These are phyloP conservation scores for Timema podura DNA, from an alignment of 2,888 invertebrate species.

Conservation along the genomic window DNA sequence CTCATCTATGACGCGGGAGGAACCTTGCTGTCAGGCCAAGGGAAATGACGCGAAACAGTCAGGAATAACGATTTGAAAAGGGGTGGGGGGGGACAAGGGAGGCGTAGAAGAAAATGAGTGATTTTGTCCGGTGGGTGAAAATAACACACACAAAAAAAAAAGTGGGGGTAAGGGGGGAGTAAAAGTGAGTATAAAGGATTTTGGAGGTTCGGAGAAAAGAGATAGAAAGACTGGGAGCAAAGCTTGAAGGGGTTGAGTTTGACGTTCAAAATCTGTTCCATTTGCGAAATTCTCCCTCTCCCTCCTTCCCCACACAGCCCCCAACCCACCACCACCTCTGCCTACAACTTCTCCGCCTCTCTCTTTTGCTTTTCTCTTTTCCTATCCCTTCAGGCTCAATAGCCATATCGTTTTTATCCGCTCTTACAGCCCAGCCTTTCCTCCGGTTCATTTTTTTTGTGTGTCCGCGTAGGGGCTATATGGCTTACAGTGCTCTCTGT, in stretches of 20 bases:
- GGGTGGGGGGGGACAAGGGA: slow-evolving; percentile 35
- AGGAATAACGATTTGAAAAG: slow-evolving; percentile 39
- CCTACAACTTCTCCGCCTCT: slow-evolving; percentile 15
- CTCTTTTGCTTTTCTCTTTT: slow-evolving; percentile 24
- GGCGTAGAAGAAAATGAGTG: slow-evolving; percentile 28
- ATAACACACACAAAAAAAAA: slow-evolving; percentile 23
- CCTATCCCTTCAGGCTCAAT: slow-evolving; percentile 27
- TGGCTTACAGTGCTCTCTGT: slow-evolving; percentile 23
- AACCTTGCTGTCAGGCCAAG: slow-evolving; percentile 23
- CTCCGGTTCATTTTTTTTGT: slow-evolving; percentile 25
- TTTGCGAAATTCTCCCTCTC: slow-evolving; percentile 29
- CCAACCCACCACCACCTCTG: slow-evolving; percentile 11
- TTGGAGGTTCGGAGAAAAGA: slow-evolving; percentile 28
- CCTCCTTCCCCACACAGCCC: slow-evolving; percentile 1
- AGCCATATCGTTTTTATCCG: slow-evolving; percentile 29
- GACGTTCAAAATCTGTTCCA: slow-evolving; percentile 33
- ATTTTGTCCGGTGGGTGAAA: slow-evolving; percentile 29
- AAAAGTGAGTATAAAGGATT: slow-evolving; percentile 25
- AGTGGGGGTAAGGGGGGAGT: slow-evolving; percentile 9
- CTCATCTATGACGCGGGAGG: slow-evolving; percentile 4
- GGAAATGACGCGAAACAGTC: slow-evolving; percentile 23
- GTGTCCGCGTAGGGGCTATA: slow-evolving; percentile 9
- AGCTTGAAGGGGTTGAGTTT: slow-evolving; percentile 25
- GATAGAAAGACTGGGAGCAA: slow-evolving; percentile 27
- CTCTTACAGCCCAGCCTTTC: slow-evolving; percentile 24